These are phyloP conservation scores for Chunga burmeisteri DNA, from an alignment of 2,113 vertebrate genomes.

Conservation along the genomic window DNA sequence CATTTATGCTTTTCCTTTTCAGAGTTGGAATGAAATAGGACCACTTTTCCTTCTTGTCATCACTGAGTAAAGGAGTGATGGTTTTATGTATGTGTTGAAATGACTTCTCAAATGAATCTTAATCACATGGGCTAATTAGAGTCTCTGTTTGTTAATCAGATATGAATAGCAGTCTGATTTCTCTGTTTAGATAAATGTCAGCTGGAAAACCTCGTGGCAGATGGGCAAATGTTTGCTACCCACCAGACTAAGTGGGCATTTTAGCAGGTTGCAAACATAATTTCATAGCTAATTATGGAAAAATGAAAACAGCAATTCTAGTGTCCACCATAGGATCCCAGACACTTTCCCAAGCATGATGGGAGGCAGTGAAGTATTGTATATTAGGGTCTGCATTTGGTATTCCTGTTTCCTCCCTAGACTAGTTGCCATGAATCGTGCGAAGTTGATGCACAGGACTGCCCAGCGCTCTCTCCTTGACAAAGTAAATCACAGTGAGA, in stretches of 20 bases:
- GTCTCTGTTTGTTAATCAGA: slow-evolving; percentile 54
- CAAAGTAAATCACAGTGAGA: background rate
- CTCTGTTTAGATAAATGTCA: slow-evolving; percentile 22
- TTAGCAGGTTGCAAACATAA: background rate
- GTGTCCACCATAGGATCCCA: background rate
- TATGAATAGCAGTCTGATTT: slow-evolving; percentile 55
- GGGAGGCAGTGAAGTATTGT: background rate
- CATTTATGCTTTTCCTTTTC: background rate
- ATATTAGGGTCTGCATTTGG: background rate
- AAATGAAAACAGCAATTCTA: background rate
- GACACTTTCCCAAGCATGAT: background rate
- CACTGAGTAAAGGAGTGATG: background rate
- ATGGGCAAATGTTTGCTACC: slow-evolving; percentile 15
- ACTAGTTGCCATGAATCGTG: fast-evolving
- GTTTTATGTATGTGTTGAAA: background rate
- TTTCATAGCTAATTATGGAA: background rate
- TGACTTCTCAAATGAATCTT: slow-evolving; percentile 34
- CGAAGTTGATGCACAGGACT: fast-evolving
- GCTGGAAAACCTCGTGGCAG: slow-evolving; percentile 45
- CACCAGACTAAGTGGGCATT: slow-evolving; percentile 34
- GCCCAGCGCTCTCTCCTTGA: background rate
- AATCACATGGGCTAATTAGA: slow-evolving; percentile 47
- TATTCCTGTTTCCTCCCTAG: background rate
- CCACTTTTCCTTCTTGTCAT: fast-evolving
- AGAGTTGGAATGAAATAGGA: background rate